These are phyloP conservation scores for Epirrhoe tristata DNA, from an alignment of 2,888 invertebrate species.

Conservation along the genomic window DNA sequence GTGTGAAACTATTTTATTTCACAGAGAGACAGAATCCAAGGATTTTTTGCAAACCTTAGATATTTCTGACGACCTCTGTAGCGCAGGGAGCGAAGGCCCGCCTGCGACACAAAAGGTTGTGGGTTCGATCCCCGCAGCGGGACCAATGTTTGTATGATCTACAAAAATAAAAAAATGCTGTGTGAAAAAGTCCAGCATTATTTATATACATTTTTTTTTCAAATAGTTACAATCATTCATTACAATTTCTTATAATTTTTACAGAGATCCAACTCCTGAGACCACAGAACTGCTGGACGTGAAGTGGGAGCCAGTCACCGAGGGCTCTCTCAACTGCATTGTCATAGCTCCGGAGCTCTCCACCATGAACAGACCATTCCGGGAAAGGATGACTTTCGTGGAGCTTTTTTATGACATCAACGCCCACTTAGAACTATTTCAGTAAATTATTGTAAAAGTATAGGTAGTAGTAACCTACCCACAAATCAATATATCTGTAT, in stretches of 20 bases:
- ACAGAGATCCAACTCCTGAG: slow-evolving; percentile 38
- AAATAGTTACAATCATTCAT: too few species aligned
- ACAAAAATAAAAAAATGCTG: too few species aligned
- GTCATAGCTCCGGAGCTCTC: slow-evolving; percentile 47
- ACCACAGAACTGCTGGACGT: slow-evolving; percentile 51
- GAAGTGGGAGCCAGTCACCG: slow-evolving; percentile 48
- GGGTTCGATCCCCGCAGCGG: too few species aligned
- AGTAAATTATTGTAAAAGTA: neutral
- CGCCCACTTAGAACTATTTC: slow-evolving; percentile 3
- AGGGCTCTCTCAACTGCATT: slow-evolving; percentile 44
- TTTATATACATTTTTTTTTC: too few species aligned
- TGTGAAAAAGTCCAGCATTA: too few species aligned
- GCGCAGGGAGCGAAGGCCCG: too few species aligned
- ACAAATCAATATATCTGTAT: too few species aligned
- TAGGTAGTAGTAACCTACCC: too few species aligned
- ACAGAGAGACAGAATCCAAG: neutral
- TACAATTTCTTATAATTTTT: neutral
- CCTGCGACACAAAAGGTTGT: too few species aligned
- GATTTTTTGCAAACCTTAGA: too few species aligned
- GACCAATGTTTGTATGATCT: too few species aligned
- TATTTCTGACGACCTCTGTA: too few species aligned
- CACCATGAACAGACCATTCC: slow-evolving; percentile 47
- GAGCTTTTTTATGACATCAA: slow-evolving; percentile 48
- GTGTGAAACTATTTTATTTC: neutral
- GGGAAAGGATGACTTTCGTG: slow-evolving; percentile 55